Conservation (phyloP, 2,888 invertebrate species). For the Polietes domitor region DNA sequence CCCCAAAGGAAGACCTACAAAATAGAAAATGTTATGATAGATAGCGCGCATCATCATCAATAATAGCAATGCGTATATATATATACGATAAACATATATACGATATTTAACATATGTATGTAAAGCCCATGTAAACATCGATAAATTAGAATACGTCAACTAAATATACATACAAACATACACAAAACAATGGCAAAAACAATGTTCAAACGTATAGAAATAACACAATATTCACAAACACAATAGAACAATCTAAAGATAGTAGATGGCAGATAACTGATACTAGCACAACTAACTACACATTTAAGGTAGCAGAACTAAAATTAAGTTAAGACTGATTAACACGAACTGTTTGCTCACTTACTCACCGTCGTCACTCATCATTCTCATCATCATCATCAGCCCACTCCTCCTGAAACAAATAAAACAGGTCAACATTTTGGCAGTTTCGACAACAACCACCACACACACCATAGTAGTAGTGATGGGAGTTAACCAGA, state of each 20-base stretch:
- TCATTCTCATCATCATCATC: not conserved
- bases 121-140: too few relatives aligned
- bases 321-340: slow-evolving; percentile 32
- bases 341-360: not conserved
- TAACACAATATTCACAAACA: not conserved
- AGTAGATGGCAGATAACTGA: not conserved
- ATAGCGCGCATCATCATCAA: too few relatives aligned
- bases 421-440: not conserved
- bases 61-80: too few relatives aligned
- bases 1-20: too few relatives aligned
- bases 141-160: not conserved
- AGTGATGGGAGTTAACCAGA: not conserved
- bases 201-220: not conserved
- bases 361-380: not conserved
- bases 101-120: too few relatives aligned
- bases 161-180: too few relatives aligned
- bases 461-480: not conserved
- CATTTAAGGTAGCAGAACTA: not conserved
- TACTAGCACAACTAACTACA: not conserved
- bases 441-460: not conserved
- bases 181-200: not conserved
- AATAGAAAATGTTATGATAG: too few relatives aligned
- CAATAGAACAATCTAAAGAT: not conserved
- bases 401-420: not conserved
- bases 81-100: too few relatives aligned